Conservation (phyloP, 2,888 invertebrate genomes). For the Caenorhabditis sp. region DNA sequence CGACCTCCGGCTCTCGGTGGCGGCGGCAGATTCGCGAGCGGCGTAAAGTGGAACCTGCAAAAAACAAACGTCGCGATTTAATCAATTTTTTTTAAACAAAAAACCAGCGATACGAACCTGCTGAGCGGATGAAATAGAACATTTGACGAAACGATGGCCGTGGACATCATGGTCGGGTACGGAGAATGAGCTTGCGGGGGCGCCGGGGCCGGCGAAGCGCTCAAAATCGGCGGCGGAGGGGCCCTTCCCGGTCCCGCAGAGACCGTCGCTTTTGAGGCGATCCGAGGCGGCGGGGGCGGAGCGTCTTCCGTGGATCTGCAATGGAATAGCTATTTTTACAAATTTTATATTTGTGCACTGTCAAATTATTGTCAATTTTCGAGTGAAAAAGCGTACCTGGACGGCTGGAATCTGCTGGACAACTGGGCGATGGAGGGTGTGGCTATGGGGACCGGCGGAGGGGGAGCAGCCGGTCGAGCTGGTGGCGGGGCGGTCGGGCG, state of each 20-base stretch:
- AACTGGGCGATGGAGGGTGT: constrained; percentile 22
- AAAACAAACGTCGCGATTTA: not conserved
- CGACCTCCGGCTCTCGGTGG: constrained; percentile 61
- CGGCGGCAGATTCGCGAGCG: constrained; percentile 62
- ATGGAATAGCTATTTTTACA: not conserved
- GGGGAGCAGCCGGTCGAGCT: constrained; percentile 62
- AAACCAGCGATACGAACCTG: too few species aligned
- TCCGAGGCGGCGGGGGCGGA: constrained; percentile 61
- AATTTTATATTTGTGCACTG: not conserved
- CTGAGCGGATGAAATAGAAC: constrained; percentile 46
- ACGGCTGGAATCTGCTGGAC: constrained; percentile 26
- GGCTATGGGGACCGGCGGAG: constrained; percentile 55
- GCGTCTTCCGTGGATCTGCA: constrained; percentile 44
- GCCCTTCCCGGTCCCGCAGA: constrained; percentile 27
- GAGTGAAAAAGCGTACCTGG: too few species aligned
- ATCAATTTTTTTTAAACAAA: too few species aligned
- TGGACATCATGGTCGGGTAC: constrained; percentile 30
- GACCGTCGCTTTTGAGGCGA: constrained; percentile 52
- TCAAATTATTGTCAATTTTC: too few species aligned
- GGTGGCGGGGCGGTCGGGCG: constrained; percentile 64
- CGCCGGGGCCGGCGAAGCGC: constrained; percentile 16
- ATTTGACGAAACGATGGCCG: constrained; percentile 28
- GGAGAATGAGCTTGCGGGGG: constrained; percentile 28
- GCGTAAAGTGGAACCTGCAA: constrained; percentile 63
- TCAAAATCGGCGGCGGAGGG: constrained; percentile 31